A percentile compares a stretch with the other conserved stretches of the same genome.
Conservation (phyloP, 2,797 vertebrate genomes). For the Kryptolebias ocellatus region DNA sequence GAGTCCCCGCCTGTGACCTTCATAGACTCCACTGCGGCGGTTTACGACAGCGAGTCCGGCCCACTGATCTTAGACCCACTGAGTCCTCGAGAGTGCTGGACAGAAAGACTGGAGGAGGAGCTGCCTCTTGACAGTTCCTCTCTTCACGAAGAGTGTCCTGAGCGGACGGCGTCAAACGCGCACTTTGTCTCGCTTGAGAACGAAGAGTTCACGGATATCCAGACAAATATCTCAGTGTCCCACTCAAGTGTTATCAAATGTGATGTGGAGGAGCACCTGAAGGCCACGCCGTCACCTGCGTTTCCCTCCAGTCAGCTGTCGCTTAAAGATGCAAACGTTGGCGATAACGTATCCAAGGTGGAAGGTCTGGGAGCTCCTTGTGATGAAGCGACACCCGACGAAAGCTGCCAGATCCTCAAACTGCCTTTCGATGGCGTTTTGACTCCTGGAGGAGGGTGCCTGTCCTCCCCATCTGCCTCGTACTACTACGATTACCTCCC, state of each 20-base stretch:
- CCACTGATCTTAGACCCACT: conserved; percentile 42
- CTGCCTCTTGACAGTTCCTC: conserved; percentile 77
- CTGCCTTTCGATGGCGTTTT: conserved; percentile 69
- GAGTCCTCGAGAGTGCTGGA: conserved; percentile 59
- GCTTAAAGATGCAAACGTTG: neutral
- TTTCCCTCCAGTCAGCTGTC: conserved; percentile 13
- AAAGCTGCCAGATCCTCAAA: conserved; percentile 70
- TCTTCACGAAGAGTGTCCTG: conserved; percentile 59
- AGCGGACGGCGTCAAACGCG: neutral
- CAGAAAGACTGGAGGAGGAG: conserved; percentile 62
- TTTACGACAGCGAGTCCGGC: conserved; percentile 51
- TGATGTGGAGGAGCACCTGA: conserved; percentile 26
- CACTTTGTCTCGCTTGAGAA: conserved; percentile 34
- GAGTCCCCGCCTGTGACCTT: conserved; percentile 38
- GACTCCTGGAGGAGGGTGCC: conserved; percentile 34
- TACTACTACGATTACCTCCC: conserved; percentile 77
- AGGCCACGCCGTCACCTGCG: neutral
- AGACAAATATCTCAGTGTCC: conserved; percentile 39
- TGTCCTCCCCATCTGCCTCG: conserved; percentile 54
- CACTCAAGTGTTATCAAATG: conserved; percentile 27
- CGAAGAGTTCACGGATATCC: conserved; percentile 46
- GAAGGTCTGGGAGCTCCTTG: conserved; percentile 18
- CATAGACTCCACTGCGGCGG: conserved; percentile 36
- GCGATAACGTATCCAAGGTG: conserved; percentile 1
- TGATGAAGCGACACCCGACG: conserved; percentile 24